Evolutionary conservation across 2,888 invertebrate species (phyloP).

Genomic region (Synergus japonicus): DNA sequence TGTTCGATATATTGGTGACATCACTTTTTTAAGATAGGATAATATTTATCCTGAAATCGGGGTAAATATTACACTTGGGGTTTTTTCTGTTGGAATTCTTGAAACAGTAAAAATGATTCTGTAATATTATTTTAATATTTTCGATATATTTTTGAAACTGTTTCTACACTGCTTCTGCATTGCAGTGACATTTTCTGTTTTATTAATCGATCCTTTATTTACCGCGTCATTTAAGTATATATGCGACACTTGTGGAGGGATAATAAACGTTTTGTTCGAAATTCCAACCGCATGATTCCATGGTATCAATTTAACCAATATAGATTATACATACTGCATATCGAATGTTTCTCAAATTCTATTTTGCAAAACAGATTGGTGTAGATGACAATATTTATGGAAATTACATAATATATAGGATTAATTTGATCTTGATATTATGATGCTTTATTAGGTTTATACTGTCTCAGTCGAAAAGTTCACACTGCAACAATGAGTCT

Average conservation of each 20-base stretch:
- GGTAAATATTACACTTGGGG: too few species aligned
- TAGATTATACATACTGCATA: not conserved
- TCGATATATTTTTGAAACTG: not conserved
- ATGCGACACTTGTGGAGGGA: not conserved
- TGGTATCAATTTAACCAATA: not conserved
- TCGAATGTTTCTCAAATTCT: not conserved
- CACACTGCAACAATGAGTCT: not conserved
- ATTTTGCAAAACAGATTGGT: not conserved
- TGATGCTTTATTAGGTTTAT: not conserved
- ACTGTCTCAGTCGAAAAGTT: not conserved
- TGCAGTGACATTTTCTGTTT: not conserved
- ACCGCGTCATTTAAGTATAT: not conserved
- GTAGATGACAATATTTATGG: not conserved
- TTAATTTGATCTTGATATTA: not conserved
- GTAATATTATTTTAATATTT: too few species aligned
- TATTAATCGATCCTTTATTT: not conserved
- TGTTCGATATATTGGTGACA: too few species aligned
- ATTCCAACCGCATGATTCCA: constrained; percentile 12
- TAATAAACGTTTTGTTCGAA: constrained; percentile 10
- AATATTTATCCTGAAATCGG: too few species aligned
- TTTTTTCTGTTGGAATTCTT: too few species aligned
- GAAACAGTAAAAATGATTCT: too few species aligned
- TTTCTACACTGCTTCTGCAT: not conserved
- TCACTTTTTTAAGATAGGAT: too few species aligned
- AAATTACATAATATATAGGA: not conserved